phyloP scores from a whole-genome alignment of 2,113 vertebrate genomes.

The Microtus ochrogaster region DNA sequence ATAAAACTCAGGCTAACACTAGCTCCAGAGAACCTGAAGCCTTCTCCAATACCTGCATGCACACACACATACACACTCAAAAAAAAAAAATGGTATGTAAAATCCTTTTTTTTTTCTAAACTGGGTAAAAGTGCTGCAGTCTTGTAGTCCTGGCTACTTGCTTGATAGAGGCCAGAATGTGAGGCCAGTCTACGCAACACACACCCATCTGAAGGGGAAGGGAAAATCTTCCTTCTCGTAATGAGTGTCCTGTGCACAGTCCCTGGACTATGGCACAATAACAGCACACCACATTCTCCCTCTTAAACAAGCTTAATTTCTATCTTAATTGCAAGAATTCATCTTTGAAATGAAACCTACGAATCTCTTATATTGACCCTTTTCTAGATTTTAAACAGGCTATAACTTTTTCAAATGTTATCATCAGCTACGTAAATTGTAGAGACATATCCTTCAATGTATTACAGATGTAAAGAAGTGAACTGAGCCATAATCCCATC shows the following conservation, averaged over 20 bases:
- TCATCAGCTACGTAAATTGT: neutral
- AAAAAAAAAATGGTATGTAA: no score
- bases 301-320: conserved; percentile 26
- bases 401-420: conserved; percentile 31
- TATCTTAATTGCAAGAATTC: conserved; percentile 4
- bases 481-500: neutral
- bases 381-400: conserved; percentile 44
- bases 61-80: neutral
- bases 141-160: neutral
- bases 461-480: conserved; percentile 24
- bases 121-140: no score
- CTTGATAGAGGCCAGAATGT: neutral
- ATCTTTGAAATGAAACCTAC: conserved; percentile 58
- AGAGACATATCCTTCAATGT: neutral
- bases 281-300: neutral
- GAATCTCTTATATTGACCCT: neutral
- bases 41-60: neutral
- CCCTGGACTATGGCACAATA: neutral
- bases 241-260: neutral
- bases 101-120: neutral
- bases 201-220: no score
- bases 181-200: neutral
- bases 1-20: neutral
- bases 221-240: neutral
- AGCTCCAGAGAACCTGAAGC: neutral